Conservation (phyloP, 2,888 invertebrate species). For the Pardosa pseudoannulata region DNA sequence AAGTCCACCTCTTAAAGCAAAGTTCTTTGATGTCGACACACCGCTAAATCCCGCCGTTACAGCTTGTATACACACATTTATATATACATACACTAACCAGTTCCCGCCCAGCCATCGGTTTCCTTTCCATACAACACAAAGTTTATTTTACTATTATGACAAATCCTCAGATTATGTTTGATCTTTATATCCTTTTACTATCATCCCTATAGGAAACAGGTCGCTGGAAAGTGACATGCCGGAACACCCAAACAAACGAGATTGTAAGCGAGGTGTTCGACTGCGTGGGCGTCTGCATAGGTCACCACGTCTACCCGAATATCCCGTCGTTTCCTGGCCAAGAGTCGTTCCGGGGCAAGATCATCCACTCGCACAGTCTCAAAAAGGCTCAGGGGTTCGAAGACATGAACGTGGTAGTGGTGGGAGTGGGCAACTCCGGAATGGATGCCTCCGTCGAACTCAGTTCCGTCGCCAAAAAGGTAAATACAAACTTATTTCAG, state of each 20-base stretch:
- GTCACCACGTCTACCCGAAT: constrained; percentile 78
- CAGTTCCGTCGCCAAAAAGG: constrained; percentile 75
- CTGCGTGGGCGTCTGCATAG: constrained; percentile 79
- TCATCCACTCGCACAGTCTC: constrained; percentile 74
- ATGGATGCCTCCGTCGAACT: constrained; percentile 78
- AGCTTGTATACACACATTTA: too few relatives aligned
- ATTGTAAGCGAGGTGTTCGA: constrained; percentile 76
- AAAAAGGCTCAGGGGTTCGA: constrained; percentile 70
- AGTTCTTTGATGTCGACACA: too few relatives aligned
- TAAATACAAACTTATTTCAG: too few relatives aligned
- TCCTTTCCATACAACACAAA: too few relatives aligned
- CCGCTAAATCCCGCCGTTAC: too few relatives aligned
- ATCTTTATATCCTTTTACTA: too few relatives aligned
- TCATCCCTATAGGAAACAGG: constrained; percentile 26
- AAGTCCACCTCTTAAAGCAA: too few relatives aligned
- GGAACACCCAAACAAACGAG: constrained; percentile 19
- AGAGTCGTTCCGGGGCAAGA: constrained; percentile 75
- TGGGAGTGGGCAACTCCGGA: constrained; percentile 80
- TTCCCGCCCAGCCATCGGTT: too few relatives aligned
- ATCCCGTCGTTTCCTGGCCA: constrained; percentile 77
- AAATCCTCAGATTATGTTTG: too few relatives aligned
- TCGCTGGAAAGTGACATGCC: constrained; percentile 69
- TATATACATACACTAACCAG: too few relatives aligned
- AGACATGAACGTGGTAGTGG: constrained; percentile 78
- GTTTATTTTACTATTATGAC: too few relatives aligned